phyloP scores from a whole-genome alignment of 92 coral and sea anemone genomes.

The Phenganax stokvisi region DNA sequence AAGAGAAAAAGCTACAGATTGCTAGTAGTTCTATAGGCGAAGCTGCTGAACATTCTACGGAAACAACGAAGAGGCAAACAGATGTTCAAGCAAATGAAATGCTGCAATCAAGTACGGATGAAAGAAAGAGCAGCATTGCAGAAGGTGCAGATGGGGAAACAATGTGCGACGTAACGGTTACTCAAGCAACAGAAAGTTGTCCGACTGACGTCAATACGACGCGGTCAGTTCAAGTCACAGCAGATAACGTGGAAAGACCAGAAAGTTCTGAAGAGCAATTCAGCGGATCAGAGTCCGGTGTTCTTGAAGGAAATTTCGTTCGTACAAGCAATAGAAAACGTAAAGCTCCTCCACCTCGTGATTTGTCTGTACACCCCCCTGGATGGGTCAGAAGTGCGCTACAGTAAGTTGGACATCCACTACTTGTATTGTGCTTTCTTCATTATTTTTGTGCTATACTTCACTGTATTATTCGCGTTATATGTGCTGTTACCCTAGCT shows the following conservation, averaged over 20 bases:
- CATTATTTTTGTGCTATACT: not conserved
- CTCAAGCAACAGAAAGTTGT: constrained; percentile 43
- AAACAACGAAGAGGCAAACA: not conserved
- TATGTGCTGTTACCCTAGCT: no score
- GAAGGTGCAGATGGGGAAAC: constrained; percentile 1
- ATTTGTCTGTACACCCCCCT: constrained; percentile 70
- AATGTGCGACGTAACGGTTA: not conserved
- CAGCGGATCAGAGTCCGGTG: constrained; percentile 22
- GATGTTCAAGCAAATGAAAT: constrained; percentile 1
- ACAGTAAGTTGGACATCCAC: constrained; percentile 49
- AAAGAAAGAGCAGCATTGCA: not conserved
- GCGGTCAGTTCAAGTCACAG: not conserved
- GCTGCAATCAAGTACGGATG: not conserved
- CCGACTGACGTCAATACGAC: constrained; percentile 15
- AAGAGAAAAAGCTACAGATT: constrained; percentile 27
- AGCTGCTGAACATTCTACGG: not conserved
- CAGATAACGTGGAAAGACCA: not conserved
- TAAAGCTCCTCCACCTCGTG: constrained; percentile 80
- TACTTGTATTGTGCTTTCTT: not conserved
- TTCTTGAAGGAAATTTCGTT: constrained; percentile 40
- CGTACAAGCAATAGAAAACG: constrained; percentile 96
- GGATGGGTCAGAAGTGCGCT: constrained; percentile 97
- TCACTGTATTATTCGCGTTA: no score
- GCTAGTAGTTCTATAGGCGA: not conserved
- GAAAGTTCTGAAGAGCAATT: constrained; percentile 15